phyloP scores from a whole-genome alignment of 2,113 vertebrate species.

The Cromileptes altivelis region DNA sequence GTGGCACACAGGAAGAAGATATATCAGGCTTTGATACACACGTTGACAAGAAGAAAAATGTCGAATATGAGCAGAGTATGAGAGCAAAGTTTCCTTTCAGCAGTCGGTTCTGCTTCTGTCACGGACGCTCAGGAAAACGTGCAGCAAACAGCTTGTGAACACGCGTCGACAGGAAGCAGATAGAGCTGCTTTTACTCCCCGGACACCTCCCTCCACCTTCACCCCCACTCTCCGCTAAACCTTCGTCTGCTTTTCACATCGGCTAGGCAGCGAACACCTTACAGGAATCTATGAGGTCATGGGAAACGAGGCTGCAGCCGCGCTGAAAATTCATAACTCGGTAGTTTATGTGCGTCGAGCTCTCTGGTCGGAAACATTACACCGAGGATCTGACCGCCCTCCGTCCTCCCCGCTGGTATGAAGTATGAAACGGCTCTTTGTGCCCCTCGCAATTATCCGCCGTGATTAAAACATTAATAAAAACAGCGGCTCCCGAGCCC shows the following conservation, averaged over 20 bases:
- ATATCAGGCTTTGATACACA: no score
- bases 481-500: slow-evolving; percentile 33
- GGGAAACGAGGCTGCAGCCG: slow-evolving; percentile 70
- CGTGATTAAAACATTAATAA: slow-evolving; percentile 74
- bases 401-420: slow-evolving; percentile 11
- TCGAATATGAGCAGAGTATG: background rate
- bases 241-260: slow-evolving; percentile 71
- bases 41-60: no score
- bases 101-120: slow-evolving; percentile 2
- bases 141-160: slow-evolving; percentile 38
- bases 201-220: background rate
- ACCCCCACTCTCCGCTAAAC: background rate
- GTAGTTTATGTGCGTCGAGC: slow-evolving; percentile 36
- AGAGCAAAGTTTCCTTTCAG: slow-evolving; percentile 17
- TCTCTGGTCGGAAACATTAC: slow-evolving; percentile 61
- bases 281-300: slow-evolving; percentile 84
- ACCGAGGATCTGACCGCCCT: slow-evolving; percentile 17
- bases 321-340: slow-evolving; percentile 62
- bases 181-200: slow-evolving; percentile 48
- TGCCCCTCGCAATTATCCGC: slow-evolving; percentile 60
- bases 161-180: slow-evolving; percentile 53
- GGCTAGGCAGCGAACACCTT: slow-evolving; percentile 73
- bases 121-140: slow-evolving; percentile 34
- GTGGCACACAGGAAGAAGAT: no score
- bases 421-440: slow-evolving; percentile 60